A percentile compares a stretch with the other conserved stretches of the same genome.
phyloP scores from a whole-genome alignment of 2,113 vertebrate genomes.

The Hypomesus transpacificus region DNA sequence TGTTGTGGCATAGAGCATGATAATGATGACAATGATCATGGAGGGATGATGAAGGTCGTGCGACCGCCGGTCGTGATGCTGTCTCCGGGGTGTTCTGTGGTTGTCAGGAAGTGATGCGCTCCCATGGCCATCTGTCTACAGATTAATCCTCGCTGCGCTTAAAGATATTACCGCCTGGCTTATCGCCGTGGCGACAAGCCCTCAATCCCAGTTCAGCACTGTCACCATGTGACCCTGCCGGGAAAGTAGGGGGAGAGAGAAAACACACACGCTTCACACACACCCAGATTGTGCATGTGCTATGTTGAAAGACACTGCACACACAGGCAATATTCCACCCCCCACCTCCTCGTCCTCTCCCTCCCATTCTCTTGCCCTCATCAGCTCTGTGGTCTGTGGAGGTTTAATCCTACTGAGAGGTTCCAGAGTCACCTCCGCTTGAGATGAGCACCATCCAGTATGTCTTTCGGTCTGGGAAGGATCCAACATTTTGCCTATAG shows the following conservation, averaged over 20 bases:
- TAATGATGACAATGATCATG: too few relatives aligned
- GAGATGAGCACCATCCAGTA: conserved; percentile 39
- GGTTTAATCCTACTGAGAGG: conserved; percentile 58
- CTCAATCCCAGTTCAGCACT: conserved; percentile 69
- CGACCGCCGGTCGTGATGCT: neutral
- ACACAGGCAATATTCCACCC: conserved; percentile 1
- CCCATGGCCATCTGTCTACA: conserved; percentile 73
- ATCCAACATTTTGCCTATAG: too few relatives aligned
- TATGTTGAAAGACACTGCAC: neutral
- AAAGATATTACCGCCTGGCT: conserved; percentile 76
- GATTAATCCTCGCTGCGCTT: conserved; percentile 76
- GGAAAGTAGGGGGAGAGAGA: conserved; percentile 40
- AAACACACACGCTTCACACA: neutral
- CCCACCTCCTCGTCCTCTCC: neutral
- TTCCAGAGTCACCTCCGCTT: conserved; percentile 50
- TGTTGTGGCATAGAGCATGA: neutral
- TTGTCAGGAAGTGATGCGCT: conserved; percentile 70
- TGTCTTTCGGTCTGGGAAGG: too few relatives aligned
- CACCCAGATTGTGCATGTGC: neutral
- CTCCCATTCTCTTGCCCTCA: conserved; percentile 14
- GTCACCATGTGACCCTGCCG: conserved; percentile 66
- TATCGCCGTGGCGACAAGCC: conserved; percentile 74
- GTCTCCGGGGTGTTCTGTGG: conserved; percentile 31
- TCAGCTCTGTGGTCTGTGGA: neutral
- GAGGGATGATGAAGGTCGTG: conserved; percentile 7